phyloP scores from a whole-genome alignment of 2,113 vertebrate genomes.

The Chitala chitala region DNA sequence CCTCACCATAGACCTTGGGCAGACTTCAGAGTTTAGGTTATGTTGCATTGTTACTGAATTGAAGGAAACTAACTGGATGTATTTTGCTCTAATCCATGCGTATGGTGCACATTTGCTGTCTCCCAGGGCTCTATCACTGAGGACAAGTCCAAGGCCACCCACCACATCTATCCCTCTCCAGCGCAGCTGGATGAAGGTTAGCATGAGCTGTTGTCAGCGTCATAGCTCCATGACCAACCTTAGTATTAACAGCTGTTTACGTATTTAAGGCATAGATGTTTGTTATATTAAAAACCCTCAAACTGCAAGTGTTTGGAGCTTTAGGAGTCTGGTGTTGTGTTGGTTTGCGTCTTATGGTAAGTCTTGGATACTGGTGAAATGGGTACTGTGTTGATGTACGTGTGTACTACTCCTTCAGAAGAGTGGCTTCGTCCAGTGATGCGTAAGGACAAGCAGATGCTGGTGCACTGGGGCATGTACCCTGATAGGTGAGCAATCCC shows the following conservation, averaged over 20 bases:
- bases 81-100: background rate
- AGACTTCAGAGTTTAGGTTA: background rate
- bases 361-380: background rate
- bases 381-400: background rate
- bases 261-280: background rate
- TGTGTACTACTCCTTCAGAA: conserved; percentile 59
- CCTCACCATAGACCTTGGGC: background rate
- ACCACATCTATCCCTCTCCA: conserved; percentile 77
- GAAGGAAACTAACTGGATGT: background rate
- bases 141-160: conserved; percentile 81
- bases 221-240: background rate
- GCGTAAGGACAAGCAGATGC: conserved; percentile 81
- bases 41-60: background rate
- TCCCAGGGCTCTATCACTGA: conserved; percentile 81
- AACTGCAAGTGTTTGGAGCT: background rate
- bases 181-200: conserved; percentile 81
- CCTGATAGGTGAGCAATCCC: conserved; percentile 62
- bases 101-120: background rate
- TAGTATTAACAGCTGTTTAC: too few species aligned
- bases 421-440: conserved; percentile 93
- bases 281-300: background rate
- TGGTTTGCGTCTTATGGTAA: background rate
- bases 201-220: background rate
- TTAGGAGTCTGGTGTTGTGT: background rate
- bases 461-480: conserved; percentile 92